A percentile compares a stretch with the other conserved stretches of the same genome.
Conservation (phyloP, 2,113 vertebrate genomes). For the Halcyon senegalensis region DNA sequence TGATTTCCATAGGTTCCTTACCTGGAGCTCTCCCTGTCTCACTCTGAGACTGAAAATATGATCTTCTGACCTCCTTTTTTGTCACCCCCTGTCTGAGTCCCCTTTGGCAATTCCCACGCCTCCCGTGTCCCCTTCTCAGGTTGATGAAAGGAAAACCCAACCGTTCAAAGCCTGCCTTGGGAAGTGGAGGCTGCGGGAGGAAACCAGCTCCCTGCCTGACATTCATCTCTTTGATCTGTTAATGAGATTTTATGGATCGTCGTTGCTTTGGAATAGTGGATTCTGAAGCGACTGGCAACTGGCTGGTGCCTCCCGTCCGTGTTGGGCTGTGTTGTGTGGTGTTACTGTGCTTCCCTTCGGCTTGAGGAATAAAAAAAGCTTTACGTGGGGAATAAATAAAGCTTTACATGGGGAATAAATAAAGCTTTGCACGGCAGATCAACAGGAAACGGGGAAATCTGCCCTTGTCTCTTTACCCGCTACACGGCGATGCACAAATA, state of each 20-base stretch:
- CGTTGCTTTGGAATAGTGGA: background rate
- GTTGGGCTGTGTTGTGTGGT: background rate
- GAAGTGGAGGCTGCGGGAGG: background rate
- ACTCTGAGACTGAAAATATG: background rate
- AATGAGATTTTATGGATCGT: background rate
- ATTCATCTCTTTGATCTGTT: background rate
- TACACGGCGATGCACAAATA: background rate
- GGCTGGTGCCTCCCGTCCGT: background rate
- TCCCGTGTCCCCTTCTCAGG: background rate
- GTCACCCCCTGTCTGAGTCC: background rate
- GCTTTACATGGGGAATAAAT: background rate
- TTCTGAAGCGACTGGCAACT: background rate
- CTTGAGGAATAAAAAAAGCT: background rate
- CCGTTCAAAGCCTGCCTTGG: background rate
- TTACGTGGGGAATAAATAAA: background rate
- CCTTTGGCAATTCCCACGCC: background rate
- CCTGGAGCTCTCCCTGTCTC: background rate
- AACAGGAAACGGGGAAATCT: background rate
- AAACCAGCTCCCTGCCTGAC: background rate
- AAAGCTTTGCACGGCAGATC: background rate
- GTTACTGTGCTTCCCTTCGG: background rate
- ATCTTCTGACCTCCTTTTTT: background rate
- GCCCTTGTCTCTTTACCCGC: constrained; percentile 33
- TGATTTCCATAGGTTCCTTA: background rate
- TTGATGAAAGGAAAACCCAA: background rate